A percentile compares a stretch with the other conserved stretches of the same genome.
phyloP scores from a whole-genome alignment of 1,140 invertebrate genomes.

The Nasonia giraulti region DNA sequence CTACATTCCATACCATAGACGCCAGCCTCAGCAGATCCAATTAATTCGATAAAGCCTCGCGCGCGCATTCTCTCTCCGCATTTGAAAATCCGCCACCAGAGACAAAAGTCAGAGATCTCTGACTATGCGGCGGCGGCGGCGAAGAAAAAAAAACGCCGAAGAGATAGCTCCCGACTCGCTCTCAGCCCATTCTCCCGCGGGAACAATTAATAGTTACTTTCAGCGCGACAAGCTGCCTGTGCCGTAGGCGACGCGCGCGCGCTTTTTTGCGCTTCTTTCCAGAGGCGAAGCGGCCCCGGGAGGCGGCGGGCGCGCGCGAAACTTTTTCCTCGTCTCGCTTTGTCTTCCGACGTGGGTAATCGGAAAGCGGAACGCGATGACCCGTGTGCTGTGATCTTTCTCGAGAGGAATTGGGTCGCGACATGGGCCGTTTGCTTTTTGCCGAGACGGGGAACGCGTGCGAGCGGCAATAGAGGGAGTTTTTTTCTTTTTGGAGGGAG shows the following conservation, averaged over 20 bases:
- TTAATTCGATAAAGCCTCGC: conserved; percentile 3
- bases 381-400: neutral
- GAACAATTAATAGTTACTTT: conserved; percentile 47
- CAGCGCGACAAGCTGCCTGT: neutral
- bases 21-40: neutral
- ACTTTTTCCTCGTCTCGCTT: neutral
- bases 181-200: neutral
- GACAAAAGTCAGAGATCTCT: neutral
- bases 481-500: neutral
- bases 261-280: neutral
- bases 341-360: conserved; percentile 7
- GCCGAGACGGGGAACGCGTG: neutral
- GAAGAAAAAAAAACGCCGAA: neutral
- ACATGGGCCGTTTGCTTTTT: neutral
- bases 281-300: neutral
- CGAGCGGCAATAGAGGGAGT: neutral
- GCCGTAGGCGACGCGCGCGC: neutral
- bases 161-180: conserved; percentile 22
- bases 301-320: neutral
- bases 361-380: conserved; percentile 20
- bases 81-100: neutral
- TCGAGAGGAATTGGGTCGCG: conserved; percentile 1
- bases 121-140: too few relatives aligned
- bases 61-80: neutral
- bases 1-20: neutral